Conservation (phyloP, 1,140 invertebrate species). For the Heliconius hewitsoni region DNA sequence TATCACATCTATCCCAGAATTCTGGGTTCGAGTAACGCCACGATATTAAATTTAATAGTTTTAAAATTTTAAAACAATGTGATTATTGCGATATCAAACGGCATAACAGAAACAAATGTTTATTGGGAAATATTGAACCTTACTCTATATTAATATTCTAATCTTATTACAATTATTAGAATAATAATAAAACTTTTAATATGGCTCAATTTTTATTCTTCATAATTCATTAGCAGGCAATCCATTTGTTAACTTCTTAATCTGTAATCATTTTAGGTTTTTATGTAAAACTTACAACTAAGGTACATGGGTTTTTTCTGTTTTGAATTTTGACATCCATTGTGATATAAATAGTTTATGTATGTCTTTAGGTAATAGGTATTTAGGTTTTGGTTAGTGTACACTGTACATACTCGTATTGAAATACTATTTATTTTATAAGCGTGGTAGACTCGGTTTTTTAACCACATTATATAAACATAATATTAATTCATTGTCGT, state of each 20-base stretch:
- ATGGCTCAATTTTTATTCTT: neutral
- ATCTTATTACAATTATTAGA: too few species aligned
- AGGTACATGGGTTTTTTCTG: neutral
- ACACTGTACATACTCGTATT: neutral
- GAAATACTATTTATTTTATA: neutral
- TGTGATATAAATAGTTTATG: neutral
- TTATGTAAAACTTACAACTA: neutral
- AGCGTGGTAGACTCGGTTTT: neutral
- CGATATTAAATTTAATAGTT: constrained; percentile 40
- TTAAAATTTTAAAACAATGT: neutral
- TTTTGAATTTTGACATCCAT: neutral
- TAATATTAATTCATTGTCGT: neutral
- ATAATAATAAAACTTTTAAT: too few species aligned
- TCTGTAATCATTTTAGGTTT: neutral
- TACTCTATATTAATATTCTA: neutral
- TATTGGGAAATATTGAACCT: neutral
- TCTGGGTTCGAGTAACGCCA: constrained; percentile 61
- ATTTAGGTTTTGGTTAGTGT: constrained; percentile 1
- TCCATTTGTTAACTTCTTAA: neutral
- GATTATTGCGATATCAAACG: neutral
- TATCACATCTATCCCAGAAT: constrained; percentile 65
- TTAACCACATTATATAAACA: neutral
- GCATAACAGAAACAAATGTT: constrained; percentile 2
- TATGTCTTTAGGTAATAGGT: neutral
- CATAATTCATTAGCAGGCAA: neutral